These are phyloP conservation scores for Apostichopus leukothele DNA, from an alignment of 53 echinoderm and acorn worm genomes.

Conservation along the genomic window DNA sequence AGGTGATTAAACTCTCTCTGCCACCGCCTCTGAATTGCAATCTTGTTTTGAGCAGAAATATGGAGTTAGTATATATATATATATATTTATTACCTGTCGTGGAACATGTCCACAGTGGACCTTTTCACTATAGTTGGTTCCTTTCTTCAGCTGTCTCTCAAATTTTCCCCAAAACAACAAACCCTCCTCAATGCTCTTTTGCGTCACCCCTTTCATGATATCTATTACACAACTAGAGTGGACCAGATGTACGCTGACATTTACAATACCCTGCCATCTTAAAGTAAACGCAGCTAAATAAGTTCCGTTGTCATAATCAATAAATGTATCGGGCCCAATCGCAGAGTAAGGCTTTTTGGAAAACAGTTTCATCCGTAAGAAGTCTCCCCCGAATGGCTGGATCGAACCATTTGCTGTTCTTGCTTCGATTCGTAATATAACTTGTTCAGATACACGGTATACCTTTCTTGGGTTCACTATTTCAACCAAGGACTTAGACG, in stretches of 20 bases:
- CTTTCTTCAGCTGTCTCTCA: background rate
- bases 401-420: background rate
- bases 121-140: background rate
- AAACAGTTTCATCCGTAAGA: no score
- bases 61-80: no score
- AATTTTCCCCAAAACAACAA: background rate
- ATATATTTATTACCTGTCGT: background rate
- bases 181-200: background rate
- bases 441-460: background rate
- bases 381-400: background rate
- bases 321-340: background rate
- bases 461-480: background rate
- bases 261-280: background rate
- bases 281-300: background rate
- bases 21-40: no score
- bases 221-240: background rate
- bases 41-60: no score
- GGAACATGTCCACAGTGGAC: background rate
- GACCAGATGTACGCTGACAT: background rate
- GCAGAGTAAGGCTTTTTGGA: no score
- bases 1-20: no score
- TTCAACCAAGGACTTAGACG: background rate
- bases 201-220: background rate
- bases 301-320: background rate
- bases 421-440: background rate